Evolutionary conservation across 2,113 vertebrate species (phyloP).

Genomic region (Oreochromis aureus): DNA sequence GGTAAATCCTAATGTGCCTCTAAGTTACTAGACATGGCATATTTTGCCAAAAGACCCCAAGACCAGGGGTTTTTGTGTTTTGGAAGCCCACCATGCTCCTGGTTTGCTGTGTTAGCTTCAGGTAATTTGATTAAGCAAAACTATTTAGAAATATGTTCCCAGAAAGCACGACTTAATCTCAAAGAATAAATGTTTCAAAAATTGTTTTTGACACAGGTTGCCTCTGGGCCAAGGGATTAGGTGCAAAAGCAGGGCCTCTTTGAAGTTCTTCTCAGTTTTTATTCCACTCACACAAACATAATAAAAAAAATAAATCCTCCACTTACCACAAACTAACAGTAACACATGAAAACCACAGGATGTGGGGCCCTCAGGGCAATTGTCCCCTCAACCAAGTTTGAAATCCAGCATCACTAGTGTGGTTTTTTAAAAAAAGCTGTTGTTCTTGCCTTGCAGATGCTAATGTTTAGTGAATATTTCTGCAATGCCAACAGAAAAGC

Average conservation of each 20-base stretch:
- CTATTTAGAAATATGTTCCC: not conserved
- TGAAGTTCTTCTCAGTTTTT: not conserved
- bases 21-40: not conserved
- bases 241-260: not conserved
- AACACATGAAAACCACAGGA: not conserved
- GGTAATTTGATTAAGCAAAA: not conserved
- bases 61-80: not conserved
- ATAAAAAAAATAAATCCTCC: not conserved
- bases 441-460: not conserved
- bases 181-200: not conserved
- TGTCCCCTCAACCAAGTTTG: not conserved
- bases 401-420: not conserved
- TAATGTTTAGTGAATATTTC: not conserved
- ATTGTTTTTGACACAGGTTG: not conserved
- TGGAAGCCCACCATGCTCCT: not conserved
- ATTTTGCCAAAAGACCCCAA: not conserved
- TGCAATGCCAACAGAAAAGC: not conserved
- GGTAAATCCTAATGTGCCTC: not conserved
- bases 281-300: not conserved
- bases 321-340: not conserved
- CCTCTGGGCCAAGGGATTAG: not conserved
- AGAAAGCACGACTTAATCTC: not conserved
- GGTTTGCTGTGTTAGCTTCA: not conserved
- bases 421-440: not conserved
- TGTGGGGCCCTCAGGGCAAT: not conserved